Base-by-base conservation (phyloP, 2,888 invertebrate genomes). In the Andrena camellia region DNA sequence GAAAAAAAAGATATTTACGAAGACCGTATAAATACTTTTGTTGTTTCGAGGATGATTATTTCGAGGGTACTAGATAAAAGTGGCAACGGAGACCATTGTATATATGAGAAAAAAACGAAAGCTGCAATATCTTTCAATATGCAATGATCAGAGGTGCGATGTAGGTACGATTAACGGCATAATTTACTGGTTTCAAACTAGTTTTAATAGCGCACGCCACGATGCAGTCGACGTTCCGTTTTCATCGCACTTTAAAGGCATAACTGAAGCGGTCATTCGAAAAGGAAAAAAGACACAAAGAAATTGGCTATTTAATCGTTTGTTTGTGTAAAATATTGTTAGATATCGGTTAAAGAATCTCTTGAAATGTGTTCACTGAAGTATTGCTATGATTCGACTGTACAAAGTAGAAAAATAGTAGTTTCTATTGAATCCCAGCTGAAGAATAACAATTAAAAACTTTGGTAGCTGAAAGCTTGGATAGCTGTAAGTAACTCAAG, bases 231-330 rank as follows among this genome's bases (percentile, higher is more conserved):
- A 57, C 31, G 29, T 33, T 73, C 10, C 26, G 78, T 81, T 89
- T 83, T 89, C 77, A 76, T 83, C 33, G 77, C 85, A 87, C 87
- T 87, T 86, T 74, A 74, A 88, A 85, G 82, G 79, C 79, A 83
- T 66, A 69, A 70, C 42, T 62, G 52, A 31, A 29, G 8, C 10
- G 42, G 23, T 52, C 42, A 33, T 54, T 71, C 35, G 2, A 69
- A 57, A 50, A 6, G 57, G 50, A 31, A 77, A n/a, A 31, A 62
- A 62, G 7, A 20, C 20, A 26, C 5, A 20, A 26, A 54, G 8
- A 17, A 67, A 67, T 31, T 52, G 26, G n/a, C 5, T 5, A 4
- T 2, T 50, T 33, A 42, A 23, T 60, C 8, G 17, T 52, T 74
- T 50, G 35, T 35, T 33, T 57, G n/a, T 57, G 35, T 8, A 26